phyloP scores from a whole-genome alignment of 2,797 vertebrate genomes.

The Eptatretus atami region DNA sequence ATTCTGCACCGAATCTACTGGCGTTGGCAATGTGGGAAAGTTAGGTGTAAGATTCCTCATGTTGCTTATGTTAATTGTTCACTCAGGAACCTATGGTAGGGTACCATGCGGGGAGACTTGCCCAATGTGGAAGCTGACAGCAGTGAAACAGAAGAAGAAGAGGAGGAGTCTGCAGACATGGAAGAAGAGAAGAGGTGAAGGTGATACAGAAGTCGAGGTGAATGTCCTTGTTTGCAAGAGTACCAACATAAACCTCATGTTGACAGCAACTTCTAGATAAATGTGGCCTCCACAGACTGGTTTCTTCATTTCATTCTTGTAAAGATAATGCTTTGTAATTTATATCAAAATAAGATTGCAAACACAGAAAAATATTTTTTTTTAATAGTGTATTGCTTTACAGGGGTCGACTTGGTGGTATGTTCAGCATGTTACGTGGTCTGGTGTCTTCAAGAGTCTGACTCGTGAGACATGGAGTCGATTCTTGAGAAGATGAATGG shows the following conservation, averaged over 20 bases:
- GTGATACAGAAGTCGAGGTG: constrained; percentile 9
- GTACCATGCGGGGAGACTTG: constrained; percentile 35
- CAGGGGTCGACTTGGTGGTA: constrained; percentile 41
- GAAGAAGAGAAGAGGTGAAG: constrained; percentile 12
- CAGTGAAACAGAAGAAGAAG: constrained; percentile 24
- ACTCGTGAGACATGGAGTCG: constrained; percentile 52
- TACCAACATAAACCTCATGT: no score
- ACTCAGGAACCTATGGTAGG: constrained; percentile 11
- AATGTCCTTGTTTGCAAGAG: not conserved
- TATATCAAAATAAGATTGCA: no score
- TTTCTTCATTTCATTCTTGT: no score
- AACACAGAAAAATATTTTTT: no score
- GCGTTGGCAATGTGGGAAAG: no score
- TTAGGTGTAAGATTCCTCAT: no score
- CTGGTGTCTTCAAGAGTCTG: constrained; percentile 76
- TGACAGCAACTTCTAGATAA: no score
- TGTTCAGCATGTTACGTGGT: constrained; percentile 92
- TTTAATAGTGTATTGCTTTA: no score
- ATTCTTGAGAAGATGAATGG: constrained; percentile 87
- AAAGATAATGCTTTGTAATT: no score
- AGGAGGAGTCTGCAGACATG: constrained; percentile 13
- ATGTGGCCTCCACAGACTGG: no score
- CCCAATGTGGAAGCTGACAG: constrained; percentile 56
- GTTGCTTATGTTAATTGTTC: no score
- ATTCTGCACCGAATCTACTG: no score